Base-by-base conservation (phyloP, 2,113 vertebrate genomes). In the Proterorhinus semilunaris region DNA sequence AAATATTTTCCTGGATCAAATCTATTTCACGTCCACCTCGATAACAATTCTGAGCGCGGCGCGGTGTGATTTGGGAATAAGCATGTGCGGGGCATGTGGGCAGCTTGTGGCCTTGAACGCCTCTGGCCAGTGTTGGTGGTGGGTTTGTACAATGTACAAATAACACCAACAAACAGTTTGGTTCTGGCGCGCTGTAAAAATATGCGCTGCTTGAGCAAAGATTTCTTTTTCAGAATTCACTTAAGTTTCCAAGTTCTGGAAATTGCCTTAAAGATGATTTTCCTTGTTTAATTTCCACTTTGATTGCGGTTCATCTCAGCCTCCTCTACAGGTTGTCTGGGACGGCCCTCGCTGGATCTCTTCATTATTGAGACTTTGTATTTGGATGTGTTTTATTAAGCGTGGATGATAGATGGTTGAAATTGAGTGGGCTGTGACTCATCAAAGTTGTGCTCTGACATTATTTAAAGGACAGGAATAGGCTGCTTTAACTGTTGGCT, bases 401-500 rank as follows among this genome's bases (percentile, higher is more conserved):
- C 36, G 4, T 42, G 69, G 46, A 79, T 65, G 64, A 74, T 66
- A 79, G 76, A 84, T 79, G 71, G 57, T 15, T 36, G 43, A 57
- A 73, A 75, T 68, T 65, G 74, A 79, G 46, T 45, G 10, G 15
- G 61, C 46, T 46, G 17, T 73, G 82, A 78, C 63, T 84, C 78
- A 68, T 81, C 78, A 70, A 65, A 65, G 63, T 74, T 66, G 72
- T 46, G 46, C 64, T 76, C 64, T 61, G 66, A 77, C 68, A 72
- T 71, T 7, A 6, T 79, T 75, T 50, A 71, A 64, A 79, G 53
- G 58, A 71, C 54, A 52, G 48, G 27, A 54, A 59, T 6, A 7
- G 63, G 76, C 66, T 70, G 49, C 64, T 73, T 70, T 68, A 53
- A 21, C 66, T 72, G 59, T 67, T 78, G 80, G 76, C 75, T 75